Evolutionary conservation across 2,888 invertebrate species (phyloP), one percentile per base, ranked within the genome.

Genomic region (Hedya salicella): DNA sequence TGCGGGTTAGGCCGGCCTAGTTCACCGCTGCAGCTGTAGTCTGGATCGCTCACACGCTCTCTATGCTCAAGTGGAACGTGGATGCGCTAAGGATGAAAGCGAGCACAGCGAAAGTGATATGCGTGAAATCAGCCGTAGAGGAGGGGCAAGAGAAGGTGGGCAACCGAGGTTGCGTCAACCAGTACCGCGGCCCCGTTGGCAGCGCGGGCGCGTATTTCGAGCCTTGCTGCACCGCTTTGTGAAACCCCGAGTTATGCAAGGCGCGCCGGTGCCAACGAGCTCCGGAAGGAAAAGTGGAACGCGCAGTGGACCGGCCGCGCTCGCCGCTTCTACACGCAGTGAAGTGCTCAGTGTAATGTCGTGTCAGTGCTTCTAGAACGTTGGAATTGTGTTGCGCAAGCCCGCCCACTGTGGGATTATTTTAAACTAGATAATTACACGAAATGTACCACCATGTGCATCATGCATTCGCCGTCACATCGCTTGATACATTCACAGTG

Each of bases 261-360:
- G 88, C 87, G 86, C 80, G 87, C 86, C 88, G 89, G 87, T 92
- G 92, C 92, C 92, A 91, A 91, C 84, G 79, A 86, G 83, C 79
- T 81, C 84, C 91, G 92, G 91, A 91, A 91, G 91, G 90, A 91
- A 91, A 91, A 92, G 91, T 92, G 89, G 92, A 92, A 90, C 91
- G 89, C 88, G 89, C 91, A 91, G 90, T 91, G 91, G 87, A 80
- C 80, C 82, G 85, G 84, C 85, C 87, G 90, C 90, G 86, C 88
- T 90, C 91, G 88, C 85, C 89, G 87, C 76, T 82, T 85, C 83
- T 86, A 78, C 91, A 91, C 87, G 78, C 83, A 74, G 77, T 91
- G 87, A 83, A 89, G 90, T 89, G 90, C 80, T 81, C 78, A 88
- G 91, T 92, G 66, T 66, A 60, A 53, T 66, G 91, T 86, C 86